phyloP scores from a whole-genome alignment of 2,113 vertebrate genomes.

The Cynoglossus semilaevis region DNA sequence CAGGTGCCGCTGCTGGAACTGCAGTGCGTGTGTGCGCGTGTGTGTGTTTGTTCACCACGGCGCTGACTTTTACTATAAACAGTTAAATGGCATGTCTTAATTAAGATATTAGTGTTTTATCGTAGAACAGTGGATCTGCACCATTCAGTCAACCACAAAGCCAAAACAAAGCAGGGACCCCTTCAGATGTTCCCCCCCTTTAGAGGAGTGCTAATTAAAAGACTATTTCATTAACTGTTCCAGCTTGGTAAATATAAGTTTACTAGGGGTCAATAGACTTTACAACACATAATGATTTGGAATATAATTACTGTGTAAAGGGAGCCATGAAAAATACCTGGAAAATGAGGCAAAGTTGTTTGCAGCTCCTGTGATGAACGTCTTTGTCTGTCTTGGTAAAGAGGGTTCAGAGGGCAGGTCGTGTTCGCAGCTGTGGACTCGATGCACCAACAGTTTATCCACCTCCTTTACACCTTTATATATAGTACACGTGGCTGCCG shows the following conservation, averaged over 20 bases:
- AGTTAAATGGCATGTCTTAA: slow-evolving; percentile 67
- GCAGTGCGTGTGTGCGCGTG: slow-evolving; percentile 1
- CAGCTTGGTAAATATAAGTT: slow-evolving; percentile 81
- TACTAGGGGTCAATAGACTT: slow-evolving; percentile 79
- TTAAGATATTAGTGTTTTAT: slow-evolving; percentile 73
- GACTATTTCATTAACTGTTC: slow-evolving; percentile 79
- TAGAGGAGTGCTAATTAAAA: slow-evolving; percentile 77
- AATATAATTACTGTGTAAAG: slow-evolving; percentile 76
- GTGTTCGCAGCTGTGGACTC: slow-evolving; percentile 50
- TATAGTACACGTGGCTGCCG: slow-evolving; percentile 33
- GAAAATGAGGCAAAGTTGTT: slow-evolving; percentile 68
- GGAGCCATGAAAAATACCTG: slow-evolving; percentile 60
- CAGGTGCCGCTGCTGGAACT: slow-evolving; percentile 47
- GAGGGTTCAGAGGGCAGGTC: slow-evolving; percentile 53
- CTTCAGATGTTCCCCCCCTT: slow-evolving; percentile 67
- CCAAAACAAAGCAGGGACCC: slow-evolving; percentile 66
- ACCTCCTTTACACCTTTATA: slow-evolving; percentile 43
- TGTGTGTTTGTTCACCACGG: not conserved
- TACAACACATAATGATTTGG: slow-evolving; percentile 76
- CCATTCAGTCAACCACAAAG: slow-evolving; percentile 75
- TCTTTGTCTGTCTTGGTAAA: slow-evolving; percentile 43
- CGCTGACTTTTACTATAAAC: slow-evolving; percentile 49
- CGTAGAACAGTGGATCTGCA: slow-evolving; percentile 68
- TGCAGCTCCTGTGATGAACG: slow-evolving; percentile 40
- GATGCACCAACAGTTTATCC: slow-evolving; percentile 56